A percentile compares a stretch with the other conserved stretches of the same genome.
Evolutionary conservation across 2,797 vertebrate genomes (phyloP).

Genomic region (Nothura maculosa): DNA sequence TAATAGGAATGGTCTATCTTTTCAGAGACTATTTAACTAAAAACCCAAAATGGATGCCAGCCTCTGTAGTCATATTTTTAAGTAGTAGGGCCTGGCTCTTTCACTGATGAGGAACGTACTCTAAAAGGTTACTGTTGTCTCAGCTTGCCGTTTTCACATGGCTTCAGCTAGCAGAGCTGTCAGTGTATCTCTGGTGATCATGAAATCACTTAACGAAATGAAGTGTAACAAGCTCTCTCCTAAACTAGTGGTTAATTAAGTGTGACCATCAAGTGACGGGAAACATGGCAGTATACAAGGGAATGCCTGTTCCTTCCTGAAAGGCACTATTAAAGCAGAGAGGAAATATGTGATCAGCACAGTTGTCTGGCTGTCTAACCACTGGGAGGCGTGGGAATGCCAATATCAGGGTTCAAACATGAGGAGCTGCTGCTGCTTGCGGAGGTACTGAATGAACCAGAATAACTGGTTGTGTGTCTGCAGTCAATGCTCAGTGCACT

Average conservation of each 20-base stretch:
- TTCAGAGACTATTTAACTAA: not conserved
- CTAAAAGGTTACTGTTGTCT: conserved; percentile 53
- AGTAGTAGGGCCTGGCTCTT: not conserved
- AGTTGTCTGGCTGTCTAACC: conserved; percentile 63
- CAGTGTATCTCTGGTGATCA: conserved; percentile 64
- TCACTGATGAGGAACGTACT: conserved; percentile 33
- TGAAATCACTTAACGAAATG: conserved; percentile 74
- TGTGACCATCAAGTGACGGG: conserved; percentile 72
- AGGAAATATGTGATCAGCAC: conserved; percentile 62
- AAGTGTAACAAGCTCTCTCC: conserved; percentile 67
- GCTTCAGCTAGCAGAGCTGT: conserved; percentile 61
- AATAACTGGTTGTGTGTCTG: conserved; percentile 5
- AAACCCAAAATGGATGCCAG: not conserved
- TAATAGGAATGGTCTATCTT: not conserved
- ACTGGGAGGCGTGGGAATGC: not conserved
- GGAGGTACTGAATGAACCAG: conserved; percentile 20
- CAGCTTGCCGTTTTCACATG: conserved; percentile 18
- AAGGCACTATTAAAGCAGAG: conserved; percentile 63
- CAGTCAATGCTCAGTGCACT: conserved; percentile 10
- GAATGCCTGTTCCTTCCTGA: conserved; percentile 72
- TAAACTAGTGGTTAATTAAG: conserved; percentile 67
- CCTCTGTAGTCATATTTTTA: not conserved
- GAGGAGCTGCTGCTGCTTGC: conserved; percentile 33
- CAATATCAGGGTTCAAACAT: conserved; percentile 14
- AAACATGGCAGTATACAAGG: conserved; percentile 60